Evolutionary conservation across 2,797 vertebrate genomes (phyloP).

Genomic region (Gymnoscopelus braueri): DNA sequence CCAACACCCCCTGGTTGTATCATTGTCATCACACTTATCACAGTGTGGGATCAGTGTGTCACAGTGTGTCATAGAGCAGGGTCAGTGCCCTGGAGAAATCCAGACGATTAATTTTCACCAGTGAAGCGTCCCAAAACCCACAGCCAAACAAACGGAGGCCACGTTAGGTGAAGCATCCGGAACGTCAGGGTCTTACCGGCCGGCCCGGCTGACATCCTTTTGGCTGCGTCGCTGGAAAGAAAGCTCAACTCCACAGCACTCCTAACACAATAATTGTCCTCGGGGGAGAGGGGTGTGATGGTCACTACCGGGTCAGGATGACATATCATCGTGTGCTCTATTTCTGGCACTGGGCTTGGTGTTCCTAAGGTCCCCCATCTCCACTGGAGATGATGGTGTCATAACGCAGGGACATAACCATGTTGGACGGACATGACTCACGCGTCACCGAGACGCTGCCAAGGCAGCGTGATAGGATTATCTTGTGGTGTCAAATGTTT

Average conservation of each 20-base stretch:
- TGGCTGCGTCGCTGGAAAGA: slow-evolving; percentile 60
- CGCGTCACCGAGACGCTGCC: slow-evolving; percentile 42
- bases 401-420: slow-evolving; percentile 37
- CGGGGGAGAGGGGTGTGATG: slow-evolving; percentile 52
- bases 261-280: slow-evolving; percentile 31
- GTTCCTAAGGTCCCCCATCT: slow-evolving; percentile 56
- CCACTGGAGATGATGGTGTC: slow-evolving; percentile 40
- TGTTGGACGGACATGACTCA: slow-evolving; percentile 48
- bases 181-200: too few relatives aligned
- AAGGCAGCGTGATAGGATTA: slow-evolving; percentile 31
- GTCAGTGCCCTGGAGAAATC: neutral
- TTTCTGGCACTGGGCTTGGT: slow-evolving; percentile 48
- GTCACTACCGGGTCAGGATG: slow-evolving; percentile 63
- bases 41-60: slow-evolving; percentile 11
- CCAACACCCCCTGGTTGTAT: slow-evolving; percentile 22
- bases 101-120: slow-evolving; percentile 41
- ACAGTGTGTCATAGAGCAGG: neutral
- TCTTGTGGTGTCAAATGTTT: slow-evolving; percentile 22
- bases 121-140: slow-evolving; percentile 45
- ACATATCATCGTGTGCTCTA: slow-evolving; percentile 56
- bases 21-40: slow-evolving; percentile 24
- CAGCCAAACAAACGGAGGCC: slow-evolving; percentile 28
- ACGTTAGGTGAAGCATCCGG: slow-evolving; percentile 54
- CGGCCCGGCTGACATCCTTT: slow-evolving; percentile 60
- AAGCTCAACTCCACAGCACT: slow-evolving; percentile 34